phyloP scores from a whole-genome alignment of 1,140 invertebrate species.

The Drosophila subobscura region DNA sequence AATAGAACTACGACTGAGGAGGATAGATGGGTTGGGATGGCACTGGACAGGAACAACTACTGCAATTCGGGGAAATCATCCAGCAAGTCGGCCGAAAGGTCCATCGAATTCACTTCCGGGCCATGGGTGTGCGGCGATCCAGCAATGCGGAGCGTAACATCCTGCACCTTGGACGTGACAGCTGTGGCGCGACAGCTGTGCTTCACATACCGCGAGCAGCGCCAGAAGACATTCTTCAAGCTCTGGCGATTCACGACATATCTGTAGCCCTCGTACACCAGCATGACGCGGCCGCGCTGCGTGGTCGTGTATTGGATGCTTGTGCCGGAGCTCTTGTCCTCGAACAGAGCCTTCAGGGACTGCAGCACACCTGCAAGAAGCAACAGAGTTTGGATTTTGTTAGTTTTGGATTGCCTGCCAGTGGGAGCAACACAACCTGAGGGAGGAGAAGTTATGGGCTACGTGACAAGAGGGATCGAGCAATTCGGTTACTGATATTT shows the following conservation, averaged over 20 bases:
- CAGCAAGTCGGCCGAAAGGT: slow-evolving; percentile 66
- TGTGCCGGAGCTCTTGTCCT: slow-evolving; percentile 62
- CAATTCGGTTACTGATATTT: slow-evolving; percentile 46
- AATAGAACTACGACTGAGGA: slow-evolving; percentile 2
- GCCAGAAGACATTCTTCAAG: slow-evolving; percentile 82
- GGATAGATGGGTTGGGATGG: no score
- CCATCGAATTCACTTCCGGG: slow-evolving; percentile 68
- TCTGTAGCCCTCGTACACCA: slow-evolving; percentile 79
- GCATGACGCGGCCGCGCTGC: slow-evolving; percentile 78
- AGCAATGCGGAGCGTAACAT: slow-evolving; percentile 65
- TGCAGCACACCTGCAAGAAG: slow-evolving; percentile 65
- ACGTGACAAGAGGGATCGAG: slow-evolving; percentile 18
- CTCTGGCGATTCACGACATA: slow-evolving; percentile 82
- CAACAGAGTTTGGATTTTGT: background rate
- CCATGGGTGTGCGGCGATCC: slow-evolving; percentile 78
- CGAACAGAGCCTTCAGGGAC: slow-evolving; percentile 68
- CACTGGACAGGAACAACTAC: slow-evolving; percentile 17
- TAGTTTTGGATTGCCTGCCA: background rate
- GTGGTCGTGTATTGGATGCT: slow-evolving; percentile 76
- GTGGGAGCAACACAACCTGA: background rate
- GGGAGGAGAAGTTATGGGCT: slow-evolving; percentile 9
- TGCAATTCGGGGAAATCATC: slow-evolving; percentile 64
- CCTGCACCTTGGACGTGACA: slow-evolving; percentile 76
- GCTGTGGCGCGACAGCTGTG: slow-evolving; percentile 77
- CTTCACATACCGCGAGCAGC: slow-evolving; percentile 81